Percentiles rank a stretch among this genome's conserved stretches.
Conservation (phyloP, 2,888 invertebrate species). For the Oscheius sp. region DNA sequence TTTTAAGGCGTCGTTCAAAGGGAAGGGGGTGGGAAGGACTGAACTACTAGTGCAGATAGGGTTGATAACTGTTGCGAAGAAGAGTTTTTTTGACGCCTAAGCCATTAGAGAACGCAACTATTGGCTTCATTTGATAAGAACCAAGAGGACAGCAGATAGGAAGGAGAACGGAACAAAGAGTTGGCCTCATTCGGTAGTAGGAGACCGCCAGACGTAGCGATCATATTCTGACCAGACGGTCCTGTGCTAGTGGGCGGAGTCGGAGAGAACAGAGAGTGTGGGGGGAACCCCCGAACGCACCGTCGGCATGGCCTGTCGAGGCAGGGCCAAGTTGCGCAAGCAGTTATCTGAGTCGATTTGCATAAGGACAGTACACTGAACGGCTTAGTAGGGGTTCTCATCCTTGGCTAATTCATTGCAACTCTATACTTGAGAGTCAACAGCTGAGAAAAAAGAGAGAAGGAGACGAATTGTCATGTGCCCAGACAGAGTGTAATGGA, state of each 20-base stretch:
- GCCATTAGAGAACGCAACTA: constrained; percentile 15
- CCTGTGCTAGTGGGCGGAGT: constrained; percentile 16
- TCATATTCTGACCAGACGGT: constrained; percentile 26
- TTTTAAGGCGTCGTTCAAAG: not conserved
- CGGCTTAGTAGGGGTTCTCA: not conserved
- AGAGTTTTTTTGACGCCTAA: constrained; percentile 22
- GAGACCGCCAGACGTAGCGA: constrained; percentile 2
- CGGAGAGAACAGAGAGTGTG: not conserved
- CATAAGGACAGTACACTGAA: constrained; percentile 26
- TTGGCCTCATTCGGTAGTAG: not conserved
- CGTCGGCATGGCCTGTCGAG: constrained; percentile 7
- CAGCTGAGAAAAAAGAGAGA: not conserved
- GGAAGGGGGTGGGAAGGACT: not conserved
- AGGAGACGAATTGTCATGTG: constrained; percentile 6
- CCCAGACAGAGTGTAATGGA: constrained; percentile 25
- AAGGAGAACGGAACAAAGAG: constrained; percentile 19
- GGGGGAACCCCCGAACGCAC: constrained; percentile 18
- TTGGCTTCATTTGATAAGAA: constrained; percentile 17
- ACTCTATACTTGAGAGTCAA: too few species aligned
- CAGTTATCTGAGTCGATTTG: constrained; percentile 33
- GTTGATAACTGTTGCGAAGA: constrained; percentile 18
- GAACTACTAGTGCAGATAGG: constrained; percentile 9
- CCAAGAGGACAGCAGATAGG: constrained; percentile 5
- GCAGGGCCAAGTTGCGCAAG: constrained; percentile 23
- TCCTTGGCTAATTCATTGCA: too few species aligned